phyloP scores from a whole-genome alignment of 1,140 invertebrate species.

The Goniozus legneri region DNA sequence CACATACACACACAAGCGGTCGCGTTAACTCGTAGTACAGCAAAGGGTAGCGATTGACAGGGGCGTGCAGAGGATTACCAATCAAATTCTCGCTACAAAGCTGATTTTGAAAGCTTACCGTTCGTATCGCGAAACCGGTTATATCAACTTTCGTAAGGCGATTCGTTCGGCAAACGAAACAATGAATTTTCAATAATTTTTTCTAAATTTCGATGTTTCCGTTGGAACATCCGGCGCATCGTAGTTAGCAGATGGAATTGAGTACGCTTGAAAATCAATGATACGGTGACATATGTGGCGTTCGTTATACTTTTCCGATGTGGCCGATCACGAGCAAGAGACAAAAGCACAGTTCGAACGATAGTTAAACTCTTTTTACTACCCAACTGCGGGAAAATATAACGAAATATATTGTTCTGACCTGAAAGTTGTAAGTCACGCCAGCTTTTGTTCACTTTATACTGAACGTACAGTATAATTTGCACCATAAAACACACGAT shows the following conservation, averaged over 20 bases:
- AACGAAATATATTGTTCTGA: slow-evolving; percentile 50
- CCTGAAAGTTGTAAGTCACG: slow-evolving; percentile 49
- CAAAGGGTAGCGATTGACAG: slow-evolving; percentile 28
- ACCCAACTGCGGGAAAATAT: slow-evolving; percentile 38
- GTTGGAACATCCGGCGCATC: background rate
- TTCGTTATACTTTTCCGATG: background rate
- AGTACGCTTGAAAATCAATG: slow-evolving; percentile 40
- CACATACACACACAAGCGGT: slow-evolving; percentile 2
- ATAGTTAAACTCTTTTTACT: slow-evolving; percentile 35
- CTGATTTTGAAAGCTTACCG: slow-evolving; percentile 6
- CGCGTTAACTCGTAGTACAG: slow-evolving; percentile 12
- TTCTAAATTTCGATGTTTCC: no score
- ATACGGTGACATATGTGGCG: slow-evolving; percentile 36
- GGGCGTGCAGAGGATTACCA: slow-evolving; percentile 19
- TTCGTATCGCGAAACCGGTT: no score
- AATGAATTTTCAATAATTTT: no score
- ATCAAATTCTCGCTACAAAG: slow-evolving; percentile 23
- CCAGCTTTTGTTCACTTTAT: slow-evolving; percentile 40
- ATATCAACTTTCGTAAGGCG: no score
- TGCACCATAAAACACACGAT: slow-evolving; percentile 16
- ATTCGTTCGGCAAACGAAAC: no score
- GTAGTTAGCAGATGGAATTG: slow-evolving; percentile 31
- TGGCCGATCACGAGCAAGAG: background rate
- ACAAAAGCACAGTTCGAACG: slow-evolving; percentile 30
- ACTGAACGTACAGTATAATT: slow-evolving; percentile 38